Evolutionary conservation across 2,113 vertebrate species (phyloP).

Genomic region (Pan troglodytes): NHGRI_mPanTro3-v2.1_pri NC_072398.2:196813501-196814000

Average conservation of each 20-base stretch:
- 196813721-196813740: neutral
- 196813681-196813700: neutral
- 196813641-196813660: neutral
- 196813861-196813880: neutral
- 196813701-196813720: neutral
- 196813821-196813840: slow-evolving; percentile 17
- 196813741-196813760: neutral
- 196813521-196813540: too few species aligned
- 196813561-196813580: neutral
- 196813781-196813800: neutral
- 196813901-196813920: neutral
- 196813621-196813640: neutral
- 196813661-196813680: neutral
- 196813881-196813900: neutral
- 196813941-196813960: neutral
- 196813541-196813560: neutral
- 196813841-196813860: neutral
- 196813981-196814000: neutral
- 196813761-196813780: neutral
- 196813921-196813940: neutral
- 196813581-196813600: neutral
- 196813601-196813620: neutral
- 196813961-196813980: neutral
- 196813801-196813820: slow-evolving; percentile 47
- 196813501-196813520: too few species aligned